Conservation (phyloP, 2,113 vertebrate genomes). For the Rhombomys opimus region DNA sequence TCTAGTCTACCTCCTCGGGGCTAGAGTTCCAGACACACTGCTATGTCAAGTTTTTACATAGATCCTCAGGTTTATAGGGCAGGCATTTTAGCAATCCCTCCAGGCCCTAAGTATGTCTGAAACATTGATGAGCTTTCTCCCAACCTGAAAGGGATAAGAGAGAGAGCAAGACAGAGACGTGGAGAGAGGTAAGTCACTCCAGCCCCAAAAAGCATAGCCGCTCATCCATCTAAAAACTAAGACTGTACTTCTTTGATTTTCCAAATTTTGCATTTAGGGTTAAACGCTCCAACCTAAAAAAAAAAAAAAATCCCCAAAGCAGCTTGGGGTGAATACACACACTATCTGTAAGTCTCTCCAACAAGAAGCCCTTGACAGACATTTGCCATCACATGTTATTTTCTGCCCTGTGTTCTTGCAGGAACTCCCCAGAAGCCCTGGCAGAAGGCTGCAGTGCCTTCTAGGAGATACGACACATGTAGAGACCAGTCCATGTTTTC, state of each 20-base stretch:
- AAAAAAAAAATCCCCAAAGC: too few species aligned
- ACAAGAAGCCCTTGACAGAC: not conserved
- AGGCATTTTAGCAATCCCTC: not conserved
- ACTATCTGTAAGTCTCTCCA: not conserved
- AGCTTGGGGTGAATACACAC: not conserved
- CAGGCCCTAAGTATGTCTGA: not conserved
- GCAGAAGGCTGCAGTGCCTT: too few species aligned
- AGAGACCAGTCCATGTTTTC: rapidly evolving
- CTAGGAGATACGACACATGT: not conserved
- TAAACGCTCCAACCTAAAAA: not conserved
- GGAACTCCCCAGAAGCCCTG: not conserved
- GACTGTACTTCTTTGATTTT: too few species aligned
- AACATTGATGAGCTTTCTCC: not conserved
- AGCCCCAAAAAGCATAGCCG: not conserved
- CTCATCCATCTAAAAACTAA: not conserved
- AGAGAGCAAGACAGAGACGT: not conserved
- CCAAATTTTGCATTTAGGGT: not conserved
- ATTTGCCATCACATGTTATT: rapidly evolving
- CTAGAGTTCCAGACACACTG: not conserved
- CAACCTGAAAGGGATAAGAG: not conserved
- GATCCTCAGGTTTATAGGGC: not conserved
- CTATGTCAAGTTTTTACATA: not conserved
- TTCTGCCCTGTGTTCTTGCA: not conserved
- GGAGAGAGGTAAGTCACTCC: not conserved
- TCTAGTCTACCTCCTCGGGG: too few species aligned